Evolutionary conservation across 2,888 invertebrate species (phyloP), one percentile per base, ranked within the genome.

Genomic region (Stenodera caucasica): DNA sequence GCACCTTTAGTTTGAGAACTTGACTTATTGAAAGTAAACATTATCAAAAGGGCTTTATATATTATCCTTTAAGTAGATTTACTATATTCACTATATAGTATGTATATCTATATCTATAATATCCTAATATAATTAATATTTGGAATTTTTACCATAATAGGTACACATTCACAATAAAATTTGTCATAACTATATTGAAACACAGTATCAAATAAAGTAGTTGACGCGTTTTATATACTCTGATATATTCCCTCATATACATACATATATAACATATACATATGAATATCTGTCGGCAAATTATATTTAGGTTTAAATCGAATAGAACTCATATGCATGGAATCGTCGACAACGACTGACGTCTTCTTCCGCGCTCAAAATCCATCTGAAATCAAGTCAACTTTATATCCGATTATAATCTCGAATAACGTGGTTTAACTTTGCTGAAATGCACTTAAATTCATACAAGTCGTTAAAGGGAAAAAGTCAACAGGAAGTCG

Each of bases 21-120:
- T 67, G 71, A 71, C 70, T 71, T 70, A 69, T 67, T 67, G 66
- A 68, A 64, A 58, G 69, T 67, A 71, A 71, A 71, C 70, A 71
- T 62, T 54, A 63, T 63, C 63, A 61, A 64, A 45, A 23, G 23
- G 4, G 45, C 45, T 45, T 45, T 45, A 11, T 23, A 12, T 23
- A 12, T 21, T 45, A 23, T 23, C 23, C 45, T 21, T 21, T 45
- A 45, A 45, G 45, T 21, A 23, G 45, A 45, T 45, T 45, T 21
- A 5, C 49, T 32, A 57, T 61, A 58, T 40, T n/a, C n/a, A n/a
- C n/a, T n/a, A n/a, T n/a, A n/a, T n/a, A n/a, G n/a, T n/a, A n/a
- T n/a, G n/a, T n/a, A n/a, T n/a, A n/a, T n/a, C n/a, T n/a, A n/a
- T n/a, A n/a, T n/a, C n/a, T n/a, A n/a, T n/a, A n/a, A n/a, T n/a